Base-by-base conservation (phyloP, 2,797 vertebrate genomes). In the Petrocephalus schoutedeni region DNA sequence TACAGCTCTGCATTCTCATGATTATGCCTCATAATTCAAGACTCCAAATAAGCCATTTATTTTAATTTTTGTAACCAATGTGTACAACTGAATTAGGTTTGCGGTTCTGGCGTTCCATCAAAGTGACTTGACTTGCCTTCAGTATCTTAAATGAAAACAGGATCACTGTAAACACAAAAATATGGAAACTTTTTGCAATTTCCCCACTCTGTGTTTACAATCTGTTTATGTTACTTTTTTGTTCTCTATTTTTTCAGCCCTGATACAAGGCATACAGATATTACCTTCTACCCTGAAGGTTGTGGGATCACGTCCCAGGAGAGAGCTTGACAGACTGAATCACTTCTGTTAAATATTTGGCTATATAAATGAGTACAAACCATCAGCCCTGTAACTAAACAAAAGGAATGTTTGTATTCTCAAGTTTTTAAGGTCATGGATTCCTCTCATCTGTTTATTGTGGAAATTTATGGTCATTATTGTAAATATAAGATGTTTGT, bases 11-110 rank as follows among this genome's bases (percentile, higher is more conserved):
- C 45, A 14, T 84, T 51, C 51, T 84, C 21, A 84, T 84, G 80
- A 54, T 84, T 84, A 21, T 49, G 41, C 80, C 51, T 51, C 51
- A 82, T 84, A 53, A 84, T 84, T 84, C 80, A 84, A 84, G n/a
- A 23, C 51, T 84, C 45, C 80, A 36, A 85, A 85, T 51, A 57
- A 85, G 84, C 51, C 23, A 58, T 85, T 85, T 85, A 58, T 85
- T 85, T 85, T 58, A 85, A 56, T 85, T 85, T 56, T 85, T 85
- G 54, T 36, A 56, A 53, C 84, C 84, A 57, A 58, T 59, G 84
- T 85, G 54, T 85, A 85, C 54, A 85, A 36, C 51, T 85, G 49
- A 57, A 85, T 85, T 56, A 58, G 23, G 49, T 85, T 36, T 85
- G 84, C 28, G 84, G 84, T 85, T 85, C 45, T 84, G 45, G 84